Base-by-base conservation (phyloP, 2,888 invertebrate species). In the Sialis lutaria region DNA sequence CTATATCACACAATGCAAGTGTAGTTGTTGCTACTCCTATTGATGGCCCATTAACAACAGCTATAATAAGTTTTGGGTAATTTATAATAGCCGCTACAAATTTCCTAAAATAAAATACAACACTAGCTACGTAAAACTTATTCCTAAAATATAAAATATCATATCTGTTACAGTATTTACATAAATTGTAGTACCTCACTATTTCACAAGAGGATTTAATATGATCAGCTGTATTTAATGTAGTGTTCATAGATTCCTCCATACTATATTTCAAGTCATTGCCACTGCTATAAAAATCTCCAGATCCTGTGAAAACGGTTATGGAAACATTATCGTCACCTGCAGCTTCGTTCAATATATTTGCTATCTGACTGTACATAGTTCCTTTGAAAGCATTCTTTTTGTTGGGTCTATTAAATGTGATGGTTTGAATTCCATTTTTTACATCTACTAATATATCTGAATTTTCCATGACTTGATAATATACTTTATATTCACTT, bases 31-130 rank as follows among this genome's bases (percentile, higher is more conserved):
- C 82, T 54, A 97, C 81, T 31, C 97, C 97, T 54, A 96, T 78
- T 9, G 92, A 90, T 40, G 93, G 93, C 2, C 97, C 97, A 71
- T 97, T 95, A 0, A 96, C 81, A 49, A 93, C 67, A 9, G 83
- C 86, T 51, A 96, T 72, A 40, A 97, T 61, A 34, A 92, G 67
- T 65, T 97, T 98, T 0, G 89, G 86, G 62, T 88, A 92, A 53
- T 79, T 77, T 52, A 93, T 87, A 54, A 91, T 80, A 0, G 85
- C 71, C 49, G 73, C 68, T 2, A 92, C 72, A 65, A 84, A 83
- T 6, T 74, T 67, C 55, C 77, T 78, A 48, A 70, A 67, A 58
- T 22, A 7, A 1, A 9, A 41, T 6, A 12, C 8, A 5, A 35
- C 3, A 35, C 2, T 35, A 35, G 10, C 10, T n/a, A 4, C 35